Evolutionary conservation across 2,113 vertebrate genomes (phyloP).

Genomic region (Heloderma charlesbogerti): DNA sequence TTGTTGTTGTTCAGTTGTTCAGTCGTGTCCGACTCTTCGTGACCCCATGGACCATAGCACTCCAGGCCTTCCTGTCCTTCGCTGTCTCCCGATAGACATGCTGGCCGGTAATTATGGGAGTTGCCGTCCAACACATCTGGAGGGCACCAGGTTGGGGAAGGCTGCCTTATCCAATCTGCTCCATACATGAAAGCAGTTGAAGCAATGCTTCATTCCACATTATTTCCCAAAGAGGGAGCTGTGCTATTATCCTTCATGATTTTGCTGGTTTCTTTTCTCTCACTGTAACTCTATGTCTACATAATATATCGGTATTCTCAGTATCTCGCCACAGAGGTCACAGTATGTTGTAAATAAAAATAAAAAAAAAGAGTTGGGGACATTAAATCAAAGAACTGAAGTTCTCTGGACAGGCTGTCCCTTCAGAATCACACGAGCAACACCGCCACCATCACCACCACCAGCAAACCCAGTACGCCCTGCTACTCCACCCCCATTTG

Average conservation of each 20-base stretch:
- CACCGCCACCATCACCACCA: too few relatives aligned
- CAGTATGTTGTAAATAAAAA: neutral
- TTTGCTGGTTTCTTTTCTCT: neutral
- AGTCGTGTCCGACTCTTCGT: too few relatives aligned
- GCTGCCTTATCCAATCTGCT: neutral
- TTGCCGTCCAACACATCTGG: too few relatives aligned
- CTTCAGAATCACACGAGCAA: too few relatives aligned
- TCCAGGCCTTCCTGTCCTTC: too few relatives aligned
- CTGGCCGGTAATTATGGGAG: too few relatives aligned
- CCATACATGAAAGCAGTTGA: neutral
- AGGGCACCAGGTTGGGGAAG: too few relatives aligned
- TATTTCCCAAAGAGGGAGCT: constrained; percentile 61
- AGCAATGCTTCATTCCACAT: constrained; percentile 22
- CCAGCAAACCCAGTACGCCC: too few relatives aligned
- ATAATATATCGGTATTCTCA: fast-evolving
- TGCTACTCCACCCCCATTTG: neutral
- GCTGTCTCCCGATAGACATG: too few relatives aligned
- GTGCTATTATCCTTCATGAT: constrained; percentile 34
- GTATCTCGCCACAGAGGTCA: neutral
- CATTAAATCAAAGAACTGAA: neutral
- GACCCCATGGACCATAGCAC: too few relatives aligned
- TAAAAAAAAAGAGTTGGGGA: neutral
- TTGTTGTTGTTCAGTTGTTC: too few relatives aligned
- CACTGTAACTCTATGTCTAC: neutral
- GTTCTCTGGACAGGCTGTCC: neutral